Conservation (phyloP, 2,797 vertebrate species). For the Argya squamiceps region DNA sequence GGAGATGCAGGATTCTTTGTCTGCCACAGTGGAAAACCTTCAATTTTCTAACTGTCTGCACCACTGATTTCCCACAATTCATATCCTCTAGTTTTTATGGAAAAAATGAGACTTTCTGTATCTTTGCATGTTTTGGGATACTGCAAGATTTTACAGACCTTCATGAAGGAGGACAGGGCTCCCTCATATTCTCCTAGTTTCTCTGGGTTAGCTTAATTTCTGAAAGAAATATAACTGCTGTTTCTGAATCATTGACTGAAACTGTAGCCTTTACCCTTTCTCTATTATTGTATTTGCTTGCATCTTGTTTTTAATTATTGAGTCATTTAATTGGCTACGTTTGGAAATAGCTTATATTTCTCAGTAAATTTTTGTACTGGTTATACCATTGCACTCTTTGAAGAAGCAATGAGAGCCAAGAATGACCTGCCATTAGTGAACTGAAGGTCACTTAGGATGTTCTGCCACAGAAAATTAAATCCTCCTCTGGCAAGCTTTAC, state of each 20-base stretch:
- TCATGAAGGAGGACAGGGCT: background rate
- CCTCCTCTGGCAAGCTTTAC: background rate
- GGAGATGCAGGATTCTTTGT: background rate
- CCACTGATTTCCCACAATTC: slow-evolving; percentile 23
- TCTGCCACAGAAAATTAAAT: slow-evolving; percentile 12
- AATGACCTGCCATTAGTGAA: background rate
- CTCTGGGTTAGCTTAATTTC: background rate
- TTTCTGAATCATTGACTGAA: background rate
- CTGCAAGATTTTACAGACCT: background rate
- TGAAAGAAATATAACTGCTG: background rate
- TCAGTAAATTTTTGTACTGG: background rate
- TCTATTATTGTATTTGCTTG: background rate
- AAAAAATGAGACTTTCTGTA: background rate
- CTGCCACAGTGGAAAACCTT: background rate
- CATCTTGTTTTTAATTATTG: background rate
- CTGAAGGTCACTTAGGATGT: background rate
- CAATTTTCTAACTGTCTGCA: slow-evolving; percentile 38
- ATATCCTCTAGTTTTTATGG: background rate
- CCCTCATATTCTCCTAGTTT: background rate
- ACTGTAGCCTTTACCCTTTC: background rate
- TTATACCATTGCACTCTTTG: background rate
- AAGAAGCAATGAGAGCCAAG: background rate
- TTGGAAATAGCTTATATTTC: background rate
- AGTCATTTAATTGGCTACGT: background rate
- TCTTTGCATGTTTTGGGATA: background rate